Conservation (phyloP, 2,113 vertebrate species). For the Cephalopholis sonnerati region DNA sequence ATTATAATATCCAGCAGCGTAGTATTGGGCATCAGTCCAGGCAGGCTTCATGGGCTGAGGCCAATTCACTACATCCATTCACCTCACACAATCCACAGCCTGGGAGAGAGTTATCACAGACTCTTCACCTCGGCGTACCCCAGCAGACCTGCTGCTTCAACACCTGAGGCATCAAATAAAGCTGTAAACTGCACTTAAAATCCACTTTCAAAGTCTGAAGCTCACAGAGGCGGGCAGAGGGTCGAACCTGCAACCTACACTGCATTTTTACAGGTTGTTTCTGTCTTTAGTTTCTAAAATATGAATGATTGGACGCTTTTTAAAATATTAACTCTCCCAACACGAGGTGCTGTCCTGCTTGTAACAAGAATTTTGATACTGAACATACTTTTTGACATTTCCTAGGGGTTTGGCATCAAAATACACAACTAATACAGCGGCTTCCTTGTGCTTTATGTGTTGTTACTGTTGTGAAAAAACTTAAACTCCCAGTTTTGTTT, state of each 20-base stretch:
- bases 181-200: constrained; percentile 35
- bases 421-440: background rate
- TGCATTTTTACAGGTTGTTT: background rate
- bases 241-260: background rate
- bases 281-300: background rate
- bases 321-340: background rate
- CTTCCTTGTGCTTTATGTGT: background rate
- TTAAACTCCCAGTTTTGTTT: background rate
- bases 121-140: background rate
- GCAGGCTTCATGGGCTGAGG: constrained; percentile 22
- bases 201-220: constrained; percentile 3
- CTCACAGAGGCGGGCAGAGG: background rate
- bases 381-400: background rate
- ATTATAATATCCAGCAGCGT: constrained; percentile 62
- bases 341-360: background rate
- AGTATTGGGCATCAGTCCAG: constrained; percentile 54
- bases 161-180: constrained; percentile 30
- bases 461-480: background rate
- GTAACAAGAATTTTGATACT: background rate
- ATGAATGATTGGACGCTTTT: background rate
- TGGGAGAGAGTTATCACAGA: constrained; percentile 32
- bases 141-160: constrained; percentile 21
- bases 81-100: constrained; percentile 22
- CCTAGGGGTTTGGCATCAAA: background rate
- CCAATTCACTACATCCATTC: constrained; percentile 50